Base-by-base conservation (phyloP, 2,888 invertebrate genomes). In the Chrysotoxum bicinctum region DNA sequence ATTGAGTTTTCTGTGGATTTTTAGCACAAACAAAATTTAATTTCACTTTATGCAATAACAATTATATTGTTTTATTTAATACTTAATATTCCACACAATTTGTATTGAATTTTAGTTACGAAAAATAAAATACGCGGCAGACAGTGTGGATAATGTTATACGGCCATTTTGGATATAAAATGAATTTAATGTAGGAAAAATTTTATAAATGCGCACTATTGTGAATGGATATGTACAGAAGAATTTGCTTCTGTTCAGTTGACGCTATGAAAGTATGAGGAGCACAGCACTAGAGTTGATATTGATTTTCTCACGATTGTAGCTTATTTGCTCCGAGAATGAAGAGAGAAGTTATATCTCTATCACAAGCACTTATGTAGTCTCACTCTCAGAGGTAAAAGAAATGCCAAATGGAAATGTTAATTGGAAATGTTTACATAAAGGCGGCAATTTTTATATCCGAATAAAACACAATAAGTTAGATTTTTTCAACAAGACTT, bases 121-220 rank as follows among this genome's bases (percentile, higher is more conserved):
- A 45, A 73, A 54, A 75, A 54, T 12, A 68, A 37, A 70, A 73
- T 23, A 64, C 64, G 35, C 66, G 69, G 32, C 76, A 64, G 43
- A 66, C 66, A 40, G 48, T 48, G 26, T 66, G 54, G 21, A 37
- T 80, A 43, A 52, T 21, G 68, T 77, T 85, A 85, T 81, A 85
- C 85, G 85, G 85, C 85, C 85, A 85, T 85, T 85, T 85, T 85
- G 85, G 80, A 85, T 77, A 73, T 40, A 80, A 64, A 62, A 81
- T 73, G 76, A 85, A 73, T 85, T 80, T 76, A 64, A 45, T 45
- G 64, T 6, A 77, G 52, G 68, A 78, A 84, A 43, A 19, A 14
- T 76, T 60, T 37, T 37, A 35, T 50, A 60, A 84, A 84, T 79
- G 84, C 84, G 74, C 70, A 64, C 78, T 76, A 88, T 88, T 87